A percentile compares a stretch with the other conserved stretches of the same genome.
Evolutionary conservation across 37 sponge, comb jelly and placozoan genomes (phyloP).

Genomic region (Cladorhizidae sp.): DNA sequence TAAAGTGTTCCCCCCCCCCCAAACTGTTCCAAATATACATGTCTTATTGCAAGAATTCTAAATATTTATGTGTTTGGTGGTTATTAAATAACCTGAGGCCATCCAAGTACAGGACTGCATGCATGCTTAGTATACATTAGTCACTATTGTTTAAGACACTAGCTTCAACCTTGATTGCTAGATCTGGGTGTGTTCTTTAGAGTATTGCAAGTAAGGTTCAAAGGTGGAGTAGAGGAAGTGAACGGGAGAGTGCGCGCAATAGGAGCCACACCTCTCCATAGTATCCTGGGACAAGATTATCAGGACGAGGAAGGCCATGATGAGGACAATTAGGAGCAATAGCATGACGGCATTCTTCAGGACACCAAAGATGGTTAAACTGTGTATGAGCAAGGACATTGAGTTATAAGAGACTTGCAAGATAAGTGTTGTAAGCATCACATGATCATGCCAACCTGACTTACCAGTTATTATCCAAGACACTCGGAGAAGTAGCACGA

Average conservation of each 20-base stretch:
- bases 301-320: slow-evolving; percentile 11
- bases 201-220: slow-evolving; percentile 14
- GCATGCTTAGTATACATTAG: not conserved
- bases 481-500: too few relatives aligned
- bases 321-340: slow-evolving; percentile 11
- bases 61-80: not conserved
- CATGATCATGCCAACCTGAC: too few relatives aligned
- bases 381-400: too few relatives aligned
- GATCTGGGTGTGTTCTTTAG: slow-evolving; percentile 4
- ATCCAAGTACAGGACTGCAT: not conserved
- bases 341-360: slow-evolving; percentile 14
- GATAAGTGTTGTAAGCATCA: too few relatives aligned
- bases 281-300: not conserved
- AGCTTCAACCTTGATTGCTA: not conserved
- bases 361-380: not conserved
- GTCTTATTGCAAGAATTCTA: too few relatives aligned
- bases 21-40: not conserved
- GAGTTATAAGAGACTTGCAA: too few relatives aligned
- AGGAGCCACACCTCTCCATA: slow-evolving; percentile 7
- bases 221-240: slow-evolving; percentile 12
- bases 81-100: not conserved
- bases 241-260: slow-evolving; percentile 31
- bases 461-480: too few relatives aligned
- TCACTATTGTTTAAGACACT: too few relatives aligned
- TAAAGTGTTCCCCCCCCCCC: not conserved